phyloP scores from a whole-genome alignment of 2,797 vertebrate genomes.

The Gymnoscopelus microlampas region DNA sequence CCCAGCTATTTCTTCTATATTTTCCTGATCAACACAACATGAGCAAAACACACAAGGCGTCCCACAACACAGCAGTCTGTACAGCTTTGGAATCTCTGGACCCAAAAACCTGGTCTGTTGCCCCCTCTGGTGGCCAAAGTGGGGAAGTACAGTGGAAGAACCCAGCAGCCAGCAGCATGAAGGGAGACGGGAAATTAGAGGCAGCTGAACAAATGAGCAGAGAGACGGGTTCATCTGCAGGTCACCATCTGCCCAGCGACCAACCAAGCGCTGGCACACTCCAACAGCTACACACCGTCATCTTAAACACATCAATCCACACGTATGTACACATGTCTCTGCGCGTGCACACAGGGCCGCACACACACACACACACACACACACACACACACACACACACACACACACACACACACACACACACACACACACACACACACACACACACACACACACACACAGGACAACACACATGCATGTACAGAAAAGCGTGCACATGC shows the following conservation, averaged over 20 bases:
- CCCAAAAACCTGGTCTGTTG: constrained; percentile 77
- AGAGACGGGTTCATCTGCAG: constrained; percentile 89
- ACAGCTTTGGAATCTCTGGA: too few species aligned
- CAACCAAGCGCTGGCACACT: constrained; percentile 84
- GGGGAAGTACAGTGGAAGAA: neutral
- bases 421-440: constrained; percentile 50
- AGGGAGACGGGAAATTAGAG: constrained; percentile 82
- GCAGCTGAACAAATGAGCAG: constrained; percentile 92
- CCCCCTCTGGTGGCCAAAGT: constrained; percentile 80
- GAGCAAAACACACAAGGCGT: too few species aligned
- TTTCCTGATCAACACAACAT: neutral
- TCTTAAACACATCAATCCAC: constrained; percentile 80
- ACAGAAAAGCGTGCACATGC: too few species aligned
- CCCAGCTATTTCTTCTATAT: too few species aligned
- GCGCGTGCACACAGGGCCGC: constrained; percentile 51
- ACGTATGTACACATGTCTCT: constrained; percentile 44
- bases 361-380: constrained; percentile 14
- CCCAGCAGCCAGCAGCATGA: constrained; percentile 42
- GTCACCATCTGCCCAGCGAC: constrained; percentile 92
- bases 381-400: constrained; percentile 36
- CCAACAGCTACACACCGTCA: constrained; percentile 80
- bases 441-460: constrained; percentile 28
- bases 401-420: constrained; percentile 26
- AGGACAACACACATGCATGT: neutral
- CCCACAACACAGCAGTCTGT: neutral